Base-by-base conservation (phyloP, 2,113 vertebrate species). In the Coptodon bakossiorum region DNA sequence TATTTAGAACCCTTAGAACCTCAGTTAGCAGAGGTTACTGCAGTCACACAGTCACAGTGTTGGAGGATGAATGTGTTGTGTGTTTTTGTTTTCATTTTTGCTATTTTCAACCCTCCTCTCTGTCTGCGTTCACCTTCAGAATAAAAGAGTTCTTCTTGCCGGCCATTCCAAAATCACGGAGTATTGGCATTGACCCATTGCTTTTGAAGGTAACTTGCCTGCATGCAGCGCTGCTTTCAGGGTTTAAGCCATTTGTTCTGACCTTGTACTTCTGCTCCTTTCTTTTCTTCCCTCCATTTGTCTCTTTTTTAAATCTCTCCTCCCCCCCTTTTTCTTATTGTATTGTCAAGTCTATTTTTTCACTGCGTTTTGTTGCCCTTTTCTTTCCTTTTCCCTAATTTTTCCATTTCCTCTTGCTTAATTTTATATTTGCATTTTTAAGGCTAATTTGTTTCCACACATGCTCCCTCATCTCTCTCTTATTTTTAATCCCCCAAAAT, bases 71-170 rank as follows among this genome's bases (percentile, higher is more conserved):
- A 48, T 36, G 43, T 57, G 22, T 43, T 80, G 14, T 52, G 8
- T 61, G 57, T 17, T 22, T 63, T 6, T 79, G 27, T 88, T 7
- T 87, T 29, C 22, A 16, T 24, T 36, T 31, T 29, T 61, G 59
- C 4, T 14, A 17, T 19, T 14, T 56, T 40, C 22, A 83, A 6
- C 8, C 3, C 4, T 63, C 3, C 19, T 27, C 11, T 3, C 52
- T 89, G 63, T 54, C 2, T 87, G 22, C 38, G 22, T 36, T 9
- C 7, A 31, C 91, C 80, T 86, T 59, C 85, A 96, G 96, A 89
- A 93, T 96, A 76, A 96, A 96, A 94, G 88, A 94, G 4, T 95
- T 92, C 40, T 93, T 96, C 81, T 86, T 96, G 86, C 95, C 96
- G 0, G 91, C 93, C 2, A 94, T 97, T 31, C 96, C 95, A 9